Conservation (phyloP, 2,113 vertebrate genomes). For the Nestor notabilis region DNA sequence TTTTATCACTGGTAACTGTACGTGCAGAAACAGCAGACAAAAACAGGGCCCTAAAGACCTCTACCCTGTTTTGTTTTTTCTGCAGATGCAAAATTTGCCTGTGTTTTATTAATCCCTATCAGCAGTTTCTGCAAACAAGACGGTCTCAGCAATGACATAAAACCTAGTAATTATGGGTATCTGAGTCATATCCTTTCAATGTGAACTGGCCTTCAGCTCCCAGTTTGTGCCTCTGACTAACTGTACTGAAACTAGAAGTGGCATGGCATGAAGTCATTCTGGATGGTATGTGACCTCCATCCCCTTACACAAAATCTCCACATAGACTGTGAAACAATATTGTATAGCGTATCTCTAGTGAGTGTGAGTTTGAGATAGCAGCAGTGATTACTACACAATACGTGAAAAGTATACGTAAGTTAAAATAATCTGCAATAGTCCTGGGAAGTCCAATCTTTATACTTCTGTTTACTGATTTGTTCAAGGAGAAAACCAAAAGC, state of each 20-base stretch:
- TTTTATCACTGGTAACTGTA: neutral
- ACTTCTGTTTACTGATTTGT: neutral
- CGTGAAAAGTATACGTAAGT: rapidly evolving
- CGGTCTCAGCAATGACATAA: neutral
- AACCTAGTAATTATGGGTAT: slow-evolving; percentile 14
- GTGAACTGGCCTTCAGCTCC: neutral
- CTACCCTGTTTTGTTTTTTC: neutral
- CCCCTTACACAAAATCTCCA: neutral
- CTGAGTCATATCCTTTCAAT: slow-evolving; percentile 27
- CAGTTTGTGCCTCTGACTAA: neutral
- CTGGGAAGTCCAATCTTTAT: neutral
- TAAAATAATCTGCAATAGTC: neutral
- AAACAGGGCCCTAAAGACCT: neutral
- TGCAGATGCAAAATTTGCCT: neutral
- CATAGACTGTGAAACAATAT: neutral
- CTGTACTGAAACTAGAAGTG: neutral
- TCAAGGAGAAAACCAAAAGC: neutral
- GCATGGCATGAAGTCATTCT: neutral
- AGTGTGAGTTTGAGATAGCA: neutral
- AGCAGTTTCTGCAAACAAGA: slow-evolving; percentile 2
- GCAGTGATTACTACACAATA: neutral
- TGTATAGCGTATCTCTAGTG: neutral
- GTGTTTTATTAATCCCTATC: neutral
- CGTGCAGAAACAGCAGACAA: neutral
- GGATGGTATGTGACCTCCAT: neutral